Base-by-base conservation (phyloP, 2,888 invertebrate species). In the Andrena bucephala region DNA sequence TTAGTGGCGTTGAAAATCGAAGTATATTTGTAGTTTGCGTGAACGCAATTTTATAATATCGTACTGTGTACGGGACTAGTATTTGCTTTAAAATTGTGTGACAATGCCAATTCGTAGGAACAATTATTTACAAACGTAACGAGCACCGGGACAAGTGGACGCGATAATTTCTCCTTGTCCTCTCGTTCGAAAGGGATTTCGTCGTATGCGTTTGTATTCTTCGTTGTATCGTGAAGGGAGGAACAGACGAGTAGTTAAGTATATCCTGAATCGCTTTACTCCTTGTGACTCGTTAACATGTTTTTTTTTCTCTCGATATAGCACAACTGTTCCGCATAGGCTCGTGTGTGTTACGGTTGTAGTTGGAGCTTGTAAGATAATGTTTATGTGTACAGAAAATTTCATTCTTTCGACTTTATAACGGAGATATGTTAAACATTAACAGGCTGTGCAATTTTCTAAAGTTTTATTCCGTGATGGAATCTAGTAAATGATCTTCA, bases 361-460 rank as follows among this genome's bases (percentile, higher is more conserved):
- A 36, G 52, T 57, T 27, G 63, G 57, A 70, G 27, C 24, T 70
- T 75, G 80, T 80, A 75, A 67, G 29, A 75, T 81, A 75, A 66
- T 29, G 52, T 78, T 65, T 59, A 36, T 68, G 13, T 75, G 62
- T 70, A 57, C 70, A 52, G 70, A 57, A 75, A 83, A 69, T 77
- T 82, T 77, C 59, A 69, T 68, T 54, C 42, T 75, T 72, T 71
- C 66, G 67, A 72, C 60, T 31, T 72, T 54, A 8, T 50, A 63
- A 59, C 48, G 63, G 74, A 74, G 71, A 60, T 74, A 62, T 54
- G 74, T 77, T 71, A 69, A 76, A 78, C 60, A 36, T 76, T 77
- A 85, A 79, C 79, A 84, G 87, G 83, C 87, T 89, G 87, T 87
- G 81, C 81, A 84, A 81, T 87, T 77, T 81, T 71, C 59, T 50